Evolutionary conservation across 2,797 vertebrate genomes (phyloP).

Genomic region (Pseudomugil tenellus): DNA sequence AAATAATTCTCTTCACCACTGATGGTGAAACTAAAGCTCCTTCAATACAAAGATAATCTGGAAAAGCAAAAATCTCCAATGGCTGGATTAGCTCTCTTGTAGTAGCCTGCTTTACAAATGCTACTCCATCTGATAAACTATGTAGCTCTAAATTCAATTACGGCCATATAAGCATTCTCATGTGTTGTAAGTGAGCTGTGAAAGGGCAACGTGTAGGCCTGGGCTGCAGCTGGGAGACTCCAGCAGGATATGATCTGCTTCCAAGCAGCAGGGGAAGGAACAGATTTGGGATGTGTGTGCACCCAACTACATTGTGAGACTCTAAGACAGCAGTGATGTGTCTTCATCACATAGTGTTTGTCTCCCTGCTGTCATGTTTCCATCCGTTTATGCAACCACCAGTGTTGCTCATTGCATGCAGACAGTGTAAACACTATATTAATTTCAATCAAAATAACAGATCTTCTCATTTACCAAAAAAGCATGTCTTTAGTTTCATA

Average conservation of each 20-base stretch:
- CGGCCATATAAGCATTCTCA: constrained; percentile 70
- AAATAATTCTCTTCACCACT: constrained; percentile 22
- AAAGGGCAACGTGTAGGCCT: constrained; percentile 57
- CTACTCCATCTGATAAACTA: constrained; percentile 66
- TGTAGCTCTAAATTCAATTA: constrained; percentile 76
- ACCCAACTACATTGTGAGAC: constrained; percentile 30
- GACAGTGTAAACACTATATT: constrained; percentile 6
- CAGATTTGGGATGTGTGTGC: constrained; percentile 38
- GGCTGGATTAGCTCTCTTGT: constrained; percentile 62
- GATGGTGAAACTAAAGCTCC: constrained; percentile 53
- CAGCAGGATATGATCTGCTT: constrained; percentile 28
- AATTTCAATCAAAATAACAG: constrained; percentile 27
- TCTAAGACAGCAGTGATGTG: constrained; percentile 16
- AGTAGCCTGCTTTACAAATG: constrained; percentile 60
- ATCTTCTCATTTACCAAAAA: constrained; percentile 15
- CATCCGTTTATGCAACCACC: constrained; percentile 13
- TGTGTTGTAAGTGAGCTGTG: constrained; percentile 71
- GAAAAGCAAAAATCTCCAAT: constrained; percentile 40
- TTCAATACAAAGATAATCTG: constrained; percentile 43
- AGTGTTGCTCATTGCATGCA: constrained; percentile 2
- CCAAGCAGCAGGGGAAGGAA: constrained; percentile 27
- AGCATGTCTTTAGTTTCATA: constrained; percentile 2
- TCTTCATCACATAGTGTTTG: constrained; percentile 30
- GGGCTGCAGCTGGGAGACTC: constrained; percentile 46
- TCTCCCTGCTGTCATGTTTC: constrained; percentile 40